Evolutionary conservation across 2,797 vertebrate species (phyloP).

Genomic region (Gobionotothen gibberifrons): DNA sequence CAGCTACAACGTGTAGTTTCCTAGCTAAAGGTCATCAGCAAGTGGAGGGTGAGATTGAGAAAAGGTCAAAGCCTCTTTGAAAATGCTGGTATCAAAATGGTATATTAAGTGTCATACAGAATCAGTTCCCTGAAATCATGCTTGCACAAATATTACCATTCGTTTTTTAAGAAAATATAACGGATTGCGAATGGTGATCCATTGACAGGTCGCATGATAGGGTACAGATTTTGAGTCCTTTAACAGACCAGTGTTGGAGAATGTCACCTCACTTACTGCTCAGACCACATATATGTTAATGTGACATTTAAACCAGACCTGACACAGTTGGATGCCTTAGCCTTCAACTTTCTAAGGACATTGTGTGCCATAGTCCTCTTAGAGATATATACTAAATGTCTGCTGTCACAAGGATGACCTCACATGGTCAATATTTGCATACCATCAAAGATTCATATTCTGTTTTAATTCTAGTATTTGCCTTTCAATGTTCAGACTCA

Average conservation of each 20-base stretch:
- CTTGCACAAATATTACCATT: constrained; percentile 2
- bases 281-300: constrained; percentile 66
- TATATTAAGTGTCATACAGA: constrained; percentile 9
- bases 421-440: not conserved
- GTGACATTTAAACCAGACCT: constrained; percentile 71
- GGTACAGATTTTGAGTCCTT: constrained; percentile 20
- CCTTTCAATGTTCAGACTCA: not conserved
- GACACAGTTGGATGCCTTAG: constrained; percentile 44
- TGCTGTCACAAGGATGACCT: constrained; percentile 19
- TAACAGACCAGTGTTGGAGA: constrained; percentile 33
- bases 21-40: constrained; percentile 77
- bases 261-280: constrained; percentile 62
- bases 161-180: constrained; percentile 17
- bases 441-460: not conserved
- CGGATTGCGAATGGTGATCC: not conserved
- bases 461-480: constrained; percentile 12
- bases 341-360: constrained; percentile 41
- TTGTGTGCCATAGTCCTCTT: constrained; percentile 23
- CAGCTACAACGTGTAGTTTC: constrained; percentile 51
- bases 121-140: constrained; percentile 21
- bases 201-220: constrained; percentile 8
- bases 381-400: constrained; percentile 35
- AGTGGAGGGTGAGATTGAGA: constrained; percentile 65
- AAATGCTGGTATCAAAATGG: constrained; percentile 62
- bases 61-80: constrained; percentile 78